Evolutionary conservation across 2,888 invertebrate genomes (phyloP), one percentile per base, ranked within the genome.

Genomic region (Agrochola lychnidis): DNA sequence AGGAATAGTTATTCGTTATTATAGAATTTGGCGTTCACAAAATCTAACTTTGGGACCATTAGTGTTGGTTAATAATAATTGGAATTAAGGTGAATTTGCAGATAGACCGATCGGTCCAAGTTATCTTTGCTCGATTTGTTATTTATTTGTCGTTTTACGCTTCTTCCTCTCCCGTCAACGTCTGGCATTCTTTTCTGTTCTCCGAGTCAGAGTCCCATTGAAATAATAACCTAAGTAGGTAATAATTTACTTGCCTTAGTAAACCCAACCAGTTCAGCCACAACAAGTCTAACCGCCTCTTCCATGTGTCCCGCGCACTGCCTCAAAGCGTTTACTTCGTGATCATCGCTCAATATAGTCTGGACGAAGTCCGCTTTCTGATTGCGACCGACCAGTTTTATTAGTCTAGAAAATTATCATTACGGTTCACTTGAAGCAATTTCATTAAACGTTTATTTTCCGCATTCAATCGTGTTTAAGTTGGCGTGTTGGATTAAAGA

Each of bases 201-300:
- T 25, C 5, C 25, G 25, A 5, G 9, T 14, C 48, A 4, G 25
- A 30, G 14, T 51, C 16, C 30, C 40, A 4, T n/a, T 30, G 30
- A 62, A 5, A 40, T 36, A n/a, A n/a, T 63, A 40, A 14, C 40
- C 40, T 14, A 40, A 14, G 14, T 63, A 40, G 7, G 14, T 63
- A n/a, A 63, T 7, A 40, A n/a, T 9, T 9, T 40, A 67, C 51
- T 25, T 90, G 95, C 96, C 95, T 95, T 95, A 19, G 94, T 93
- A 86, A 96, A 95, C 0, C 83, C 76, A 14, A 94, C 92, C 0
- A 96, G 91, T 67, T 96, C 95, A 5, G 91, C 85, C n/a, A 96
- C 87, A 3, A 93, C 87, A 2, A 86, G 85, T 48, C 91, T 89
- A 42, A 94, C 78, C 25, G 90, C 87, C 3, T 67, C 82, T 16